These are phyloP conservation scores for Brachionus paranguensis DNA, from an alignment of 1,140 invertebrate species.

Conservation along the genomic window DNA sequence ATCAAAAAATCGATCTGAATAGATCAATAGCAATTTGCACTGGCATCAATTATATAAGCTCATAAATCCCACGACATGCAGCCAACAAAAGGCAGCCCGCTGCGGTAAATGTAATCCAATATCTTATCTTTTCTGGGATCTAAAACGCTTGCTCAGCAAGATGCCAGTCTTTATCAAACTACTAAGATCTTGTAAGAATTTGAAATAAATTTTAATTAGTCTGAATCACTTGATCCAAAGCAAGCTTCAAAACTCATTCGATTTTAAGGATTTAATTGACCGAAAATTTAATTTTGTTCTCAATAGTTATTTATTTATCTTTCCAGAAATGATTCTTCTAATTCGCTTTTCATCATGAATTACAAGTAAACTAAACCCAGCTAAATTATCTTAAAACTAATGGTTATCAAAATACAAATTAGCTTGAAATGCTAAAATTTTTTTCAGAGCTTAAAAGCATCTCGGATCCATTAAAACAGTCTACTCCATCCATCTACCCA, in stretches of 20 bases:
- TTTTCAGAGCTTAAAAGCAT: neutral
- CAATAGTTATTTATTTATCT: slow-evolving; percentile 23
- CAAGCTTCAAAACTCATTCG: neutral
- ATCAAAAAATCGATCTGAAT: neutral
- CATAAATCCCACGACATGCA: slow-evolving; percentile 16
- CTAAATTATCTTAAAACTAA: neutral
- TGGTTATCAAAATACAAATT: slow-evolving; percentile 28
- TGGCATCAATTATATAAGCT: neutral
- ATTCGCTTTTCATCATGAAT: slow-evolving; percentile 32
- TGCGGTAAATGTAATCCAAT: neutral
- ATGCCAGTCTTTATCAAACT: neutral
- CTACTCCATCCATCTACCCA: neutral
- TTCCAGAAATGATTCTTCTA: slow-evolving; percentile 23
- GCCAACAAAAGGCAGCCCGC: neutral
- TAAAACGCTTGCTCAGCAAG: neutral
- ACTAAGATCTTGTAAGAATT: neutral
- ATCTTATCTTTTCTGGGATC: neutral
- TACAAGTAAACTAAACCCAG: neutral
- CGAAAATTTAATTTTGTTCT: slow-evolving; percentile 20
- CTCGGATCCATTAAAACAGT: neutral
- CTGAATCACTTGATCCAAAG: neutral
- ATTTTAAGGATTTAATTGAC: slow-evolving; percentile 10
- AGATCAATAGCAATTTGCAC: neutral
- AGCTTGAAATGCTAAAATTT: neutral
- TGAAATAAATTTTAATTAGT: neutral